phyloP scores from a whole-genome alignment of 1,140 invertebrate genomes.

The Leptopilina boulardi region DNA sequence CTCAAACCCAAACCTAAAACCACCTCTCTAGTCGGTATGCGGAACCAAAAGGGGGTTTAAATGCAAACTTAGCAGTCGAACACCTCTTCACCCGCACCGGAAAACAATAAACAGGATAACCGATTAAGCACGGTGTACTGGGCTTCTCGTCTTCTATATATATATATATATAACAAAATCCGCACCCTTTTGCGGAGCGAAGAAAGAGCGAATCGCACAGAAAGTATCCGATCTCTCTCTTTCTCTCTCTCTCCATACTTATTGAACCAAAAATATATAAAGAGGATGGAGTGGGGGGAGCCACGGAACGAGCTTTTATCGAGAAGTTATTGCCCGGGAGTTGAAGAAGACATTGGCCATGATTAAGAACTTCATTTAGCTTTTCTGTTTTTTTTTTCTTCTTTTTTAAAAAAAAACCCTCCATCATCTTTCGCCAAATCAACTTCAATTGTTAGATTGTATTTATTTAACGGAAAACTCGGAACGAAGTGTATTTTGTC shows the following conservation, averaged over 20 bases:
- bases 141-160: no score
- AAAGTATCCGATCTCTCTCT: no score
- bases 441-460: slow-evolving; percentile 58
- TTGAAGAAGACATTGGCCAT: slow-evolving; percentile 50
- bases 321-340: slow-evolving; percentile 36
- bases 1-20: slow-evolving; percentile 53
- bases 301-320: slow-evolving; percentile 41
- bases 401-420: neutral
- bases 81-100: slow-evolving; percentile 52
- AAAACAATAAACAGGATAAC: slow-evolving; percentile 71
- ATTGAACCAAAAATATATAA: slow-evolving; percentile 48
- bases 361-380: slow-evolving; percentile 64
- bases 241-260: no score
- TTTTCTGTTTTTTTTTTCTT: no score
- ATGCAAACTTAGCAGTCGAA: slow-evolving; percentile 60
- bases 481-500: slow-evolving; percentile 34
- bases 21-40: slow-evolving; percentile 43
- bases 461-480: slow-evolving; percentile 65
- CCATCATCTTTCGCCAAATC: slow-evolving; percentile 48
- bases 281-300: neutral
- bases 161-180: slow-evolving; percentile 44
- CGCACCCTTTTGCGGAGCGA: slow-evolving; percentile 28
- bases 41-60: slow-evolving; percentile 59
- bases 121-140: slow-evolving; percentile 55
- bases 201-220: slow-evolving; percentile 33